Evolutionary conservation across 2,797 vertebrate species (phyloP).

Genomic region (Acanthurus leucopareius): DNA sequence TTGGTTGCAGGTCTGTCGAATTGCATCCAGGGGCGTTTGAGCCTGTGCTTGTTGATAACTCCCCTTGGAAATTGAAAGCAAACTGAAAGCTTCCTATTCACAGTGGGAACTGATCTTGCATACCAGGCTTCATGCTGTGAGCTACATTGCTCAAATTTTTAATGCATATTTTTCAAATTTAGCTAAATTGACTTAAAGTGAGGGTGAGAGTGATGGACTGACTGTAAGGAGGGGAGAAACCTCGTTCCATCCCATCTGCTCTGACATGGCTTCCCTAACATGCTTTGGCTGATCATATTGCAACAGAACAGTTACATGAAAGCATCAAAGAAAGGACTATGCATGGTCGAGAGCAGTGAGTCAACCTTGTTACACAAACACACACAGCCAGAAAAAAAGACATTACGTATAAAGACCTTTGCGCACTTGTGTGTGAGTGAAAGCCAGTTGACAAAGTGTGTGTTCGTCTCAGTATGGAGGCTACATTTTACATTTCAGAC

Average conservation of each 20-base stretch:
- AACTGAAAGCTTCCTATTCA: too few species aligned
- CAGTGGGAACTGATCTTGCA: too few species aligned
- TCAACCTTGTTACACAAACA: slow-evolving; percentile 43
- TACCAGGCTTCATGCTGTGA: not conserved
- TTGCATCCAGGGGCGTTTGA: too few species aligned
- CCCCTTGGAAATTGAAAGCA: too few species aligned
- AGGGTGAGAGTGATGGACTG: slow-evolving; percentile 30
- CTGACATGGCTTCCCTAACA: slow-evolving; percentile 61
- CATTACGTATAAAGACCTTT: slow-evolving; percentile 16
- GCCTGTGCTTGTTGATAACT: too few species aligned
- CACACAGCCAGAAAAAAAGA: slow-evolving; percentile 11
- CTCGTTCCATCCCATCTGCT: slow-evolving; percentile 56
- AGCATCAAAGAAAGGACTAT: slow-evolving; percentile 34
- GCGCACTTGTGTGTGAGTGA: slow-evolving; percentile 10
- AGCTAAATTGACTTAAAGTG: slow-evolving; percentile 5
- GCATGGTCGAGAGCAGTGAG: slow-evolving; percentile 13
- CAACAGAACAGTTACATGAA: slow-evolving; percentile 57
- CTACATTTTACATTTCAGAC: slow-evolving; percentile 35
- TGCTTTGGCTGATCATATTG: slow-evolving; percentile 66
- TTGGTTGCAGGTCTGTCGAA: too few species aligned
- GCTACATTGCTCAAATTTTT: slow-evolving; percentile 1
- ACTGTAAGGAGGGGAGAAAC: slow-evolving; percentile 32
- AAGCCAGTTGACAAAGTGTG: slow-evolving; percentile 33
- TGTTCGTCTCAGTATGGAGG: slow-evolving; percentile 15
- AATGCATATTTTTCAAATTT: slow-evolving; percentile 6